These are phyloP conservation scores for Microplitis demolitor DNA, from an alignment of 1,140 invertebrate species.

Conservation along the genomic window DNA sequence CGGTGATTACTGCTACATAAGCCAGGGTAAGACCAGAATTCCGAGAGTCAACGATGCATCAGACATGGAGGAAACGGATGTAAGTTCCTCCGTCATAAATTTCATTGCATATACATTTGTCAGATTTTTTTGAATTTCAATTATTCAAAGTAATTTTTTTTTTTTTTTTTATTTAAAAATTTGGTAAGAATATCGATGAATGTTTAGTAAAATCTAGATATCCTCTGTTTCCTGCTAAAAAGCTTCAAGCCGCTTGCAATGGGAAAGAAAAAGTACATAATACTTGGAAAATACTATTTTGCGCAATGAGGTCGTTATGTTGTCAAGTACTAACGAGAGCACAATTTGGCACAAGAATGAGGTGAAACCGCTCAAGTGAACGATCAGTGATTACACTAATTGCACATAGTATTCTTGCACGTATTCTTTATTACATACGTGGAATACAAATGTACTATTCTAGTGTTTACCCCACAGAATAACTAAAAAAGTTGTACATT, in stretches of 20 bases:
- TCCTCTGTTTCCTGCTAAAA: slow-evolving; percentile 52
- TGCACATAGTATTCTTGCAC: no score
- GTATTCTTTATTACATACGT: no score
- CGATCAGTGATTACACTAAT: no score
- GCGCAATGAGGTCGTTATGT: no score
- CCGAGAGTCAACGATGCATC: slow-evolving; percentile 92
- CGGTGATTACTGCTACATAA: slow-evolving; percentile 85
- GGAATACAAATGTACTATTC: no score
- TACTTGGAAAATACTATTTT: no score
- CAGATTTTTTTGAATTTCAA: not conserved
- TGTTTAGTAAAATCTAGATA: not conserved
- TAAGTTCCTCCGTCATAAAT: slow-evolving; percentile 68
- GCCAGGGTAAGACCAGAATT: slow-evolving; percentile 90
- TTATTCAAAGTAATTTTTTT: not conserved
- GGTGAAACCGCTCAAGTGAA: no score
- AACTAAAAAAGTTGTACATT: no score
- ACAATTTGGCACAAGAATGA: no score
- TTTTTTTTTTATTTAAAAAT: not conserved
- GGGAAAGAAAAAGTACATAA: no score
- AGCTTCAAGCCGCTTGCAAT: slow-evolving; percentile 48
- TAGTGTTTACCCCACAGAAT: no score
- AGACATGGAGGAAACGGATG: slow-evolving; percentile 90
- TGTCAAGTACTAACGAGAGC: no score
- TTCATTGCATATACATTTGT: slow-evolving; percentile 6
- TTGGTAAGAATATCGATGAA: not conserved